Conservation (phyloP, 1,140 invertebrate genomes). For the Rhagoletis pomonella region DNA sequence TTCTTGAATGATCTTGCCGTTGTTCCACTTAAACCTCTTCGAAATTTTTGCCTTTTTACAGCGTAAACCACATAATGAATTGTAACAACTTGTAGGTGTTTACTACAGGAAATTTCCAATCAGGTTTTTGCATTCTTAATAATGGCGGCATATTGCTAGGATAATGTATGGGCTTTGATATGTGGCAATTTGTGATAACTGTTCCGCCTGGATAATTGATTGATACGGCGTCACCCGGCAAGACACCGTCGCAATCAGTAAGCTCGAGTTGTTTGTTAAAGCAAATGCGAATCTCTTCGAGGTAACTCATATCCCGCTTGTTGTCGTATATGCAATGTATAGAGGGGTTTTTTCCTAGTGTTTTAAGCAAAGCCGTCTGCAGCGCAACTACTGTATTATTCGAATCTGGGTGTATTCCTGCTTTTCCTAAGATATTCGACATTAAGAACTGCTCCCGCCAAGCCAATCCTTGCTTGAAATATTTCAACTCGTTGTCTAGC, state of each 20-base stretch:
- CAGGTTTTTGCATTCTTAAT: conserved; percentile 52
- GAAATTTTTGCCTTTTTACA: conserved; percentile 68
- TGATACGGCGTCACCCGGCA: conserved; percentile 62
- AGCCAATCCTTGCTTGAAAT: conserved; percentile 81
- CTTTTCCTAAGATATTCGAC: conserved; percentile 77
- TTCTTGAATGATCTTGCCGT: not conserved
- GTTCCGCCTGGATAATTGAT: conserved; percentile 69
- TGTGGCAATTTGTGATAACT: conserved; percentile 78
- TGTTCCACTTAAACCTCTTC: not conserved
- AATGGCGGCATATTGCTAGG: conserved; percentile 73
- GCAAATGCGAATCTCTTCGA: conserved; percentile 81
- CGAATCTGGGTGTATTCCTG: conserved; percentile 78
- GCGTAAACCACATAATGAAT: conserved; percentile 77
- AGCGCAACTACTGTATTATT: conserved; percentile 78
- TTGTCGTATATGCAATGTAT: conserved; percentile 79
- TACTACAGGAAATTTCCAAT: conserved; percentile 73
- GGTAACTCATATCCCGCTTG: conserved; percentile 76
- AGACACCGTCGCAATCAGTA: conserved; percentile 77
- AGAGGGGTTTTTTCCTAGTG: conserved; percentile 77
- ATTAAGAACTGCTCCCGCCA: conserved; percentile 81
- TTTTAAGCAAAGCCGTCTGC: conserved; percentile 77
- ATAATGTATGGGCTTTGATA: conserved; percentile 77
- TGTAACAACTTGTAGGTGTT: conserved; percentile 76
- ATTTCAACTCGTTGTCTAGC: conserved; percentile 82
- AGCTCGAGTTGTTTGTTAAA: conserved; percentile 79